Base-by-base conservation (phyloP, 2,797 vertebrate species). In the Silurus lanzhouensis region DNA sequence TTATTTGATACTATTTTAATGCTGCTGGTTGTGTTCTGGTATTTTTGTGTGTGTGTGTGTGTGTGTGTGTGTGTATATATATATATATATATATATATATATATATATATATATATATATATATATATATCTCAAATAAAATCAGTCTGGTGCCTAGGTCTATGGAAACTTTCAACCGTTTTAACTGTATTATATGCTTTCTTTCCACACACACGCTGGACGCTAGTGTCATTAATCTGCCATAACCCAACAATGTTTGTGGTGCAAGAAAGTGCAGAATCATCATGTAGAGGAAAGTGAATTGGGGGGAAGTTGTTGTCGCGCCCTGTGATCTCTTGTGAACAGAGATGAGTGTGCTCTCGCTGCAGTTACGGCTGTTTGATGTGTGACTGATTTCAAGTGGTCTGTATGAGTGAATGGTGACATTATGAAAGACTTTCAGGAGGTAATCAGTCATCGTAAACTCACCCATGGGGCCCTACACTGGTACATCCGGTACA, bases 371-470 rank as follows among this genome's bases (percentile, higher is more conserved):
- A 52, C 66, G 71, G 84, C 85, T 52, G 88, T 88, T 89, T 66
- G 38, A 64, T 38, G 19, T 84, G 17, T 46, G 19, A 64, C 38
- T 85, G 52, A 85, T 88, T 81, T 90, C 81, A 87, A 87, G 88
- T 89, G 85, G 82, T 86, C 63, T 85, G 58, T 46, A 55, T 88
- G 82, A 88, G 81, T 88, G 77, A 88, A 27, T 82, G 27, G 46
- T 52, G 20, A 25, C 25, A 61, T n/a, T 72, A 52, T 83, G 48
- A 72, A 82, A 60, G 52, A 61, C 81, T 81, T 72, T 58, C 85
- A 88, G 87, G 84, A 89, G 88, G 25, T 83, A 66, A 81, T 86
- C 58, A 66, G 60, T 61, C 25, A 55, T 72, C 78, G 75, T 81
- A 20, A 82, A 71, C 61, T 25, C 9, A 63, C n/a, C 79, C 46